Conservation (phyloP, 1,140 invertebrate species). For the Eupristina koningsbergeri region DNA sequence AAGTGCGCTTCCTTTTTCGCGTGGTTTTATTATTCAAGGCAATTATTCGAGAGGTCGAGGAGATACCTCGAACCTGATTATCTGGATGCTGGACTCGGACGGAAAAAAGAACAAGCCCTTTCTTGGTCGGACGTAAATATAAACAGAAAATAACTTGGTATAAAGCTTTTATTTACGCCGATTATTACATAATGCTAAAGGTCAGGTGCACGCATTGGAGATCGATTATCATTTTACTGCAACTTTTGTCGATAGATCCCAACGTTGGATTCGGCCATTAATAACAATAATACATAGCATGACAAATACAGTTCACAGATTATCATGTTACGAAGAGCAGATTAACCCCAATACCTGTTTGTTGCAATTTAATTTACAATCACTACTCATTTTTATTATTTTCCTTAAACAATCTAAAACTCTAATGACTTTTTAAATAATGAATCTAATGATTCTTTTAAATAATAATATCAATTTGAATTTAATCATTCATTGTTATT, state of each 20-base stretch:
- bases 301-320: not conserved
- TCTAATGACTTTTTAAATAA: too few species aligned
- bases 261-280: not conserved
- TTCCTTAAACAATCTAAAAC: too few species aligned
- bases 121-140: not conserved
- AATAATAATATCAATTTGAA: too few species aligned
- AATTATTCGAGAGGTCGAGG: not conserved
- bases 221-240: too few species aligned
- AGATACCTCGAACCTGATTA: not conserved
- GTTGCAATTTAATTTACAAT: too few species aligned
- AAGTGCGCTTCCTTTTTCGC: not conserved
- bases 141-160: not conserved
- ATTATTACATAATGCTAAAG: not conserved
- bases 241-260: not conserved
- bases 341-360: too few species aligned
- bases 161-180: not conserved
- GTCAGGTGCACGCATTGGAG: too few species aligned
- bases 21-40: too few species aligned
- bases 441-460: too few species aligned
- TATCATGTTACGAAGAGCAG: not conserved
- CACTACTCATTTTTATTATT: too few species aligned
- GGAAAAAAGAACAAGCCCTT: not conserved
- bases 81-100: not conserved
- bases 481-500: too few species aligned
- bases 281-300: not conserved